Evolutionary conservation across 1,140 invertebrate species (phyloP).

Genomic region (Micrasema longulum): DNA sequence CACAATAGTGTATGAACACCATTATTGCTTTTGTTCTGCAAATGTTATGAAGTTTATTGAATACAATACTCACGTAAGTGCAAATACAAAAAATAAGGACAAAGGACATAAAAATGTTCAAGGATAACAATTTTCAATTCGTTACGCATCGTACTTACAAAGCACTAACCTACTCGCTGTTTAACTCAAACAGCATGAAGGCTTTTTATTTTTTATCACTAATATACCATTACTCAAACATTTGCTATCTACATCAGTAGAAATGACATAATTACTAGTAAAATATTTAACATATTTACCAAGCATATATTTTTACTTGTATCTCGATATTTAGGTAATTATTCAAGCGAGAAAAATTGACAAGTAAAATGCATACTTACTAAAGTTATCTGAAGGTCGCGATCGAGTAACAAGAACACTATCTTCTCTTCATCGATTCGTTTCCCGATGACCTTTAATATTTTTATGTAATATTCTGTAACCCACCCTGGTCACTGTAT

Average conservation of each 20-base stretch:
- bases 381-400: not conserved
- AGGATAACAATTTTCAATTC: conserved; percentile 1
- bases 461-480: not conserved
- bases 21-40: not conserved
- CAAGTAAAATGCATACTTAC: too few species aligned
- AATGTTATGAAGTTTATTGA: not conserved
- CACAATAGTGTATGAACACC: too few species aligned
- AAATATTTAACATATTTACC: too few species aligned
- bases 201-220: not conserved
- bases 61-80: not conserved
- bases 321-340: too few species aligned
- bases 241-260: too few species aligned
- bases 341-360: too few species aligned
- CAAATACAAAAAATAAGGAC: not conserved
- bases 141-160: not conserved
- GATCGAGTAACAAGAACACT: not conserved
- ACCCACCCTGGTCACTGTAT: not conserved
- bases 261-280: too few species aligned
- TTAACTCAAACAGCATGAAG: not conserved
- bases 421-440: not conserved
- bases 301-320: too few species aligned
- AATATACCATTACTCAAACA: too few species aligned
- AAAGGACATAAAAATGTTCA: not conserved
- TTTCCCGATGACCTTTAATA: conserved; percentile 27
- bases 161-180: not conserved